Evolutionary conservation across 2,888 invertebrate genomes (phyloP).

Genomic region (Agrilus mali): DNA sequence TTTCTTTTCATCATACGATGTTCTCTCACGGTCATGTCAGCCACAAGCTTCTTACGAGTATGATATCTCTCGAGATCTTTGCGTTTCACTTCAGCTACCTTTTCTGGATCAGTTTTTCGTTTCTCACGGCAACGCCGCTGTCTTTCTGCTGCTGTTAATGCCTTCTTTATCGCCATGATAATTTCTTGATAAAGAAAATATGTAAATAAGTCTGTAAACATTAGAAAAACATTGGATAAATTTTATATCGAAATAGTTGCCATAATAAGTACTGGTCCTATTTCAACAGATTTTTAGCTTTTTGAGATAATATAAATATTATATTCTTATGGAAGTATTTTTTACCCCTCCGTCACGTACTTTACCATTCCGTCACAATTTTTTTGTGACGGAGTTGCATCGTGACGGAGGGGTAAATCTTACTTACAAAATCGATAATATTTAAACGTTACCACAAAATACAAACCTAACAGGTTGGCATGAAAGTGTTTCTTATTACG

Average conservation of each 20-base stretch:
- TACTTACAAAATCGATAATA: conserved; percentile 7
- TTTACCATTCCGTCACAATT: too few species aligned
- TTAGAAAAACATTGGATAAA: neutral
- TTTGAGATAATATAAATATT: conserved; percentile 2
- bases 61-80: conserved; percentile 5
- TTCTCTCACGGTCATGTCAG: conserved; percentile 15
- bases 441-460: conserved; percentile 8
- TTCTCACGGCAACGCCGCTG: conserved; percentile 1
- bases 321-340: conserved; percentile 2
- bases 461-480: conserved; percentile 6
- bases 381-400: conserved; percentile 6
- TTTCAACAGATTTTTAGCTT: neutral
- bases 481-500: conserved; percentile 6
- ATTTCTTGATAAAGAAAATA: conserved; percentile 4
- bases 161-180: conserved; percentile 9
- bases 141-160: conserved; percentile 11
- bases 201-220: neutral
- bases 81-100: conserved; percentile 5
- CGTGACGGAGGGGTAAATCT: conserved; percentile 8
- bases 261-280: conserved; percentile 1
- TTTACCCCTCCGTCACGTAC: conserved; percentile 11
- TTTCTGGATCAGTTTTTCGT: conserved; percentile 3
- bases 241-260: conserved; percentile 1
- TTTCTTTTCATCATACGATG: conserved; percentile 12
- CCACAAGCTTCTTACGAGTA: conserved; percentile 14